Percentiles rank a stretch among this genome's conserved stretches.
phyloP scores from a whole-genome alignment of 2,113 vertebrate species.

The Bos javanicus region DNA sequence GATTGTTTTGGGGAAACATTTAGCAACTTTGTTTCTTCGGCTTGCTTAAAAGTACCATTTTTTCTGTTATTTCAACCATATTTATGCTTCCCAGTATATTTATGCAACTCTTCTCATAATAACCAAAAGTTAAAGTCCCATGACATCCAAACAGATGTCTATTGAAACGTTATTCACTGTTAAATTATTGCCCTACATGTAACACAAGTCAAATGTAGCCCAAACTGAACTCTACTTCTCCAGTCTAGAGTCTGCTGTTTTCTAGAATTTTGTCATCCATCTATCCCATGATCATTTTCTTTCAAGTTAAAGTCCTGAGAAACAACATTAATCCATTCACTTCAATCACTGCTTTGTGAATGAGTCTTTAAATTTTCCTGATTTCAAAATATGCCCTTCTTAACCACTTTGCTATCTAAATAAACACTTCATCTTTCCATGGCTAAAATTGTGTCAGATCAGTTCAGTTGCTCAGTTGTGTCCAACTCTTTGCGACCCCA shows the following conservation, averaged over 20 bases:
- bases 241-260: neutral
- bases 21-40: neutral
- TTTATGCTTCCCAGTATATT: neutral
- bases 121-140: neutral
- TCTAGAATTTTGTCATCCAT: neutral
- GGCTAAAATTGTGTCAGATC: neutral
- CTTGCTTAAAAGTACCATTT: neutral
- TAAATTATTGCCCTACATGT: neutral
- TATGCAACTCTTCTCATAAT: neutral
- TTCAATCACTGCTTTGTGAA: neutral
- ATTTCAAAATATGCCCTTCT: neutral
- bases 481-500: too few species aligned
- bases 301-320: neutral
- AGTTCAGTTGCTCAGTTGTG: too few species aligned
- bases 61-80: neutral
- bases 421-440: fast-evolving
- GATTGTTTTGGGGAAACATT: neutral
- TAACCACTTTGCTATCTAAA: neutral
- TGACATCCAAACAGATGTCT: neutral
- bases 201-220: neutral
- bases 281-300: neutral
- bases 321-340: neutral
- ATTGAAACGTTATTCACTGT: neutral
- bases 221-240: neutral
- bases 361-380: neutral